phyloP scores from a whole-genome alignment of 2,888 invertebrate species.

The Belgica antarctica region DNA sequence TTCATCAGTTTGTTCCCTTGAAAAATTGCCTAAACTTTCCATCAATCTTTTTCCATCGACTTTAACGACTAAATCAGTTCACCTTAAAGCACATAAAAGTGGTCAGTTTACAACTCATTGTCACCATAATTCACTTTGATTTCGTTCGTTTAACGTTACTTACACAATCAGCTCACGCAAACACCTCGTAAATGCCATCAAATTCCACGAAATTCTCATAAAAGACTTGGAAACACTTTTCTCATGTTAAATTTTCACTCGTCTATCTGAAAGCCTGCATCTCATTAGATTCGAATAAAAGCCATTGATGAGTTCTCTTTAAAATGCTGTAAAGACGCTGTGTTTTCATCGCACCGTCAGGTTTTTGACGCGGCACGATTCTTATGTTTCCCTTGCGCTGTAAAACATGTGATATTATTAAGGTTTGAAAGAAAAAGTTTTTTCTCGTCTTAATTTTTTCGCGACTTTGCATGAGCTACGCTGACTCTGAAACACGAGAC shows the following conservation, averaged over 20 bases:
- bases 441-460: background rate
- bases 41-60: background rate
- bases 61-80: slow-evolving; percentile 15
- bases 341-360: slow-evolving; percentile 1
- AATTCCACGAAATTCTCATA: slow-evolving; percentile 26
- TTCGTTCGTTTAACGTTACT: background rate
- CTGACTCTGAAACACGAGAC: background rate
- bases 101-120: background rate
- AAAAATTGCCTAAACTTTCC: too few species aligned
- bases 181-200: slow-evolving; percentile 12
- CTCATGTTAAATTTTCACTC: background rate
- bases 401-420: slow-evolving; percentile 2
- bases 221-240: slow-evolving; percentile 6
- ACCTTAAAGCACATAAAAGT: background rate
- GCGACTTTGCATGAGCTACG: slow-evolving; percentile 20
- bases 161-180: slow-evolving; percentile 24
- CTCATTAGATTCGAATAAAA: slow-evolving; percentile 36
- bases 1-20: too few species aligned
- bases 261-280: slow-evolving; percentile 26
- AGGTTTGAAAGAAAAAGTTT: slow-evolving; percentile 12
- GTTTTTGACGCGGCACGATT: slow-evolving; percentile 11
- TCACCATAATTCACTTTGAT: slow-evolving; percentile 22
- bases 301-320: slow-evolving; percentile 29
- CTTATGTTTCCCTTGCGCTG: slow-evolving; percentile 18
- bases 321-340: background rate